Conservation (phyloP, 2,888 invertebrate genomes). For the Apamea monoglypha region DNA sequence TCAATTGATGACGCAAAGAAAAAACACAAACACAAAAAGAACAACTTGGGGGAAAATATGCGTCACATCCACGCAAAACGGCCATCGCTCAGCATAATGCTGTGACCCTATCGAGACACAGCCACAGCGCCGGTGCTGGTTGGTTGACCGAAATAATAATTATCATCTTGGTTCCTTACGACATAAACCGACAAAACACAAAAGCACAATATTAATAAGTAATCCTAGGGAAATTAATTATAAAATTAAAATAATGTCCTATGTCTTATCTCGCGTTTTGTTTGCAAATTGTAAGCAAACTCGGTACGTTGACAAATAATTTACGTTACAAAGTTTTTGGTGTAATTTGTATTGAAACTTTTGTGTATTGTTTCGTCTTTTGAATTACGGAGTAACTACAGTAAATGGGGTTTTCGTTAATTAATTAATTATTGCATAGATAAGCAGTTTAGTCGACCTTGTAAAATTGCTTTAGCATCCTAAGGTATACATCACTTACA, state of each 20-base stretch:
- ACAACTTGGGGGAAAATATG: too few relatives aligned
- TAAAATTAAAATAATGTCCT: slow-evolving; percentile 49
- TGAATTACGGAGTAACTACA: slow-evolving; percentile 32
- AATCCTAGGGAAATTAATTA: slow-evolving; percentile 52
- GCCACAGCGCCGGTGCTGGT: too few relatives aligned
- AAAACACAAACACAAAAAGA: too few relatives aligned
- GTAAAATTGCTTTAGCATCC: not conserved
- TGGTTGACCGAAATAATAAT: not conserved
- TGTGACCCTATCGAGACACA: too few relatives aligned
- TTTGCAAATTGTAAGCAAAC: slow-evolving; percentile 49
- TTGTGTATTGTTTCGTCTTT: slow-evolving; percentile 40
- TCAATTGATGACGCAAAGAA: too few relatives aligned
- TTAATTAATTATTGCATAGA: not conserved
- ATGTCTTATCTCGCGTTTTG: slow-evolving; percentile 58
- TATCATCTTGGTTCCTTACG: not conserved
- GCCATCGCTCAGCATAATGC: too few relatives aligned
- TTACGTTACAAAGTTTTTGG: slow-evolving; percentile 39
- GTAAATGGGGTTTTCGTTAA: slow-evolving; percentile 8
- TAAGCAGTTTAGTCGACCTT: not conserved
- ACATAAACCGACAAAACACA: slow-evolving; percentile 1
- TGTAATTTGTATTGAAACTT: slow-evolving; percentile 45
- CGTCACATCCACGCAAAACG: too few relatives aligned
- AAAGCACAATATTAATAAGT: slow-evolving; percentile 33
- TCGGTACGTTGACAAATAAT: slow-evolving; percentile 52
- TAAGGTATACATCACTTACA: not conserved